These are phyloP conservation scores for Trichogramma pretiosum DNA, from an alignment of 1,140 invertebrate species.

Conservation along the genomic window DNA sequence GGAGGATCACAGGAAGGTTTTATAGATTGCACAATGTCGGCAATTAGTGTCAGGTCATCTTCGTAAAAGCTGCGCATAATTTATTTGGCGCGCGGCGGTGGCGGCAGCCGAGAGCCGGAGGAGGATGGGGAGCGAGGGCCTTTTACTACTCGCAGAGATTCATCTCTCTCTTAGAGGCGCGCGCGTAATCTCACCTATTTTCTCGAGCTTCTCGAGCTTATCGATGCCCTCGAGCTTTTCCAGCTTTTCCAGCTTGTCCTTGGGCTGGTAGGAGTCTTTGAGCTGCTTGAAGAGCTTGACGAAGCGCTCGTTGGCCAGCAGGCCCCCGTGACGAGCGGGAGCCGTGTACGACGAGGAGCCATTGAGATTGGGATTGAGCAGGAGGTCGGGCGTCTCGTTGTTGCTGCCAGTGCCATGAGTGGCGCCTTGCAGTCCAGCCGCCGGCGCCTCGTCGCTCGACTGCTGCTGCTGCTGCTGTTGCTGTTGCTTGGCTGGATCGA, in stretches of 20 bases:
- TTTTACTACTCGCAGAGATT: too few species aligned
- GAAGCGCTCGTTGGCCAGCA: slow-evolving; percentile 34
- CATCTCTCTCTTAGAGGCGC: too few species aligned
- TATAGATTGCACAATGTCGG: too few species aligned
- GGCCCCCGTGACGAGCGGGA: slow-evolving; percentile 30
- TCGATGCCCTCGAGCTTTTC: not conserved
- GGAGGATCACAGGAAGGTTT: too few species aligned
- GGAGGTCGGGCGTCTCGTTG: slow-evolving; percentile 38
- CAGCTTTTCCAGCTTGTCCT: not conserved
- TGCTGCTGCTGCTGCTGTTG: not conserved
- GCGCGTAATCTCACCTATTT: slow-evolving; percentile 8
- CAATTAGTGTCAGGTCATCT: too few species aligned
- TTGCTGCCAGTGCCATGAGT: not conserved
- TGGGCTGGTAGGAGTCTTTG: slow-evolving; percentile 21
- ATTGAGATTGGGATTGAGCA: slow-evolving; percentile 39
- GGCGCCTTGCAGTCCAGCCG: not conserved
- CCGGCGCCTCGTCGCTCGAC: not conserved
- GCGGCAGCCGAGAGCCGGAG: slow-evolving; percentile 5
- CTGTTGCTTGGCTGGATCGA: not conserved
- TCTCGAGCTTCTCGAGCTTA: slow-evolving; percentile 28
- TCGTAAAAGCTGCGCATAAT: too few species aligned
- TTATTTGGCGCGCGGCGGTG: too few species aligned
- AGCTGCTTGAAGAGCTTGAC: slow-evolving; percentile 37
- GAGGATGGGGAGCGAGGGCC: too few species aligned
- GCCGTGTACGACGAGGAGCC: slow-evolving; percentile 30